These are phyloP conservation scores for Gallinago nigripennis DNA, from an alignment of 2,797 vertebrate genomes.

Conservation along the genomic window DNA sequence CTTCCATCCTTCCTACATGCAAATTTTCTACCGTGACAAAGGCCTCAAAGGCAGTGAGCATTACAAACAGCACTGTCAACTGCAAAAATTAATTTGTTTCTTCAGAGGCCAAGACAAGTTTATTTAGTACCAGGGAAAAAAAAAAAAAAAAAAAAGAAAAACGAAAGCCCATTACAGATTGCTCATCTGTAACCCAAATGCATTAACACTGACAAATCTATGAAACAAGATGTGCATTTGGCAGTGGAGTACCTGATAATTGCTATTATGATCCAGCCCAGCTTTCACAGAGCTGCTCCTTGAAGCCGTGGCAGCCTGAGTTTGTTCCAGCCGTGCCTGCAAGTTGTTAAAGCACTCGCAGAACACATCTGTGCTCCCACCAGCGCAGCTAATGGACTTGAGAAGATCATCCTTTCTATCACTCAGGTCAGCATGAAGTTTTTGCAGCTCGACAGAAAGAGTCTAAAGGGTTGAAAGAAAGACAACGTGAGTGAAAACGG, in stretches of 20 bases:
- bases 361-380: slow-evolving; percentile 57
- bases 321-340: slow-evolving; percentile 70
- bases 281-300: slow-evolving; percentile 77
- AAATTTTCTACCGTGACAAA: not conserved
- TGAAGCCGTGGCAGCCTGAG: slow-evolving; percentile 68
- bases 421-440: slow-evolving; percentile 77
- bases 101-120: not conserved
- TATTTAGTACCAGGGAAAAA: not conserved
- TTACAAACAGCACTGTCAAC: not conserved
- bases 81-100: not conserved
- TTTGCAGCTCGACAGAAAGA: slow-evolving; percentile 80
- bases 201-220: slow-evolving; percentile 38
- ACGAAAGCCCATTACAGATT: not conserved
- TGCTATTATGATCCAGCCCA: slow-evolving; percentile 72
- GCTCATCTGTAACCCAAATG: slow-evolving; percentile 18
- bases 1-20: not conserved
- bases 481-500: not conserved
- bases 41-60: not conserved
- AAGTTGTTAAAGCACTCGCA: slow-evolving; percentile 78
- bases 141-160: not conserved
- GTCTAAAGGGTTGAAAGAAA: slow-evolving; percentile 71
- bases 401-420: slow-evolving; percentile 79
- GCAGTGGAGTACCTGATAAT: slow-evolving; percentile 80
- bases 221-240: slow-evolving; percentile 38
- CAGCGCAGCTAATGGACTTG: slow-evolving; percentile 59